Evolutionary conservation across 1,140 invertebrate species (phyloP).

Genomic region (Caenorhabditis brenneri): DNA sequence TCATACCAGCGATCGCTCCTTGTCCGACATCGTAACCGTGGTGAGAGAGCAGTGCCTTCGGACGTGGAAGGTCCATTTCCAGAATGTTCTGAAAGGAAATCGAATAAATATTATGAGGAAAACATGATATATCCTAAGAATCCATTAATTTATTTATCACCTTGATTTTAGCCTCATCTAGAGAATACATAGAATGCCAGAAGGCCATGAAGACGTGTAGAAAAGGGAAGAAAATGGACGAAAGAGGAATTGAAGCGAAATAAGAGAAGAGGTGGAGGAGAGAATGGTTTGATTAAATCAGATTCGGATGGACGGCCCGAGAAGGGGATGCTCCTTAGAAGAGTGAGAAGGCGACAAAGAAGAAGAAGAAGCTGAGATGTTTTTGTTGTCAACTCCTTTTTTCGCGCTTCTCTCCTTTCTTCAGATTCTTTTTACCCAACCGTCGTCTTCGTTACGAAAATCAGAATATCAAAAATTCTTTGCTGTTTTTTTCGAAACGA

Average conservation of each 20-base stretch:
- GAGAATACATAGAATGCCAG: constrained; percentile 37
- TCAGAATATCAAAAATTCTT: not conserved
- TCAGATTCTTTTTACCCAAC: not conserved
- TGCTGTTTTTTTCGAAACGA: not conserved
- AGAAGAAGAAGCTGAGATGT: not conserved
- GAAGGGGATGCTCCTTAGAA: not conserved
- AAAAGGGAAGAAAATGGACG: constrained; percentile 3
- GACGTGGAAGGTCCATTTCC: constrained; percentile 70
- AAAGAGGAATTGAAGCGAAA: constrained; percentile 34
- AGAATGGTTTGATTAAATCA: constrained; percentile 43
- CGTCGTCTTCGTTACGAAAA: not conserved
- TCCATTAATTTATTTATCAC: not conserved
- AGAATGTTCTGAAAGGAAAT: constrained; percentile 68
- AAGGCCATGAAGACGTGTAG: constrained; percentile 3
- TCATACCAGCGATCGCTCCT: constrained; percentile 65
- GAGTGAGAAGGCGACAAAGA: constrained; percentile 4
- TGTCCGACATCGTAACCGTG: constrained; percentile 70
- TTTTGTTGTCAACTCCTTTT: not conserved
- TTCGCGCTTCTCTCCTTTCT: not conserved
- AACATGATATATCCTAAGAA: not conserved
- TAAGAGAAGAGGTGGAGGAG: constrained; percentile 34
- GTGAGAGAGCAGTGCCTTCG: constrained; percentile 67
- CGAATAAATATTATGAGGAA: not conserved
- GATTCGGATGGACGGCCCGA: constrained; percentile 3
- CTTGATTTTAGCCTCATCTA: constrained; percentile 16